Evolutionary conservation across 2,113 vertebrate genomes (phyloP).

Genomic region (Laticauda laticaudata): DNA sequence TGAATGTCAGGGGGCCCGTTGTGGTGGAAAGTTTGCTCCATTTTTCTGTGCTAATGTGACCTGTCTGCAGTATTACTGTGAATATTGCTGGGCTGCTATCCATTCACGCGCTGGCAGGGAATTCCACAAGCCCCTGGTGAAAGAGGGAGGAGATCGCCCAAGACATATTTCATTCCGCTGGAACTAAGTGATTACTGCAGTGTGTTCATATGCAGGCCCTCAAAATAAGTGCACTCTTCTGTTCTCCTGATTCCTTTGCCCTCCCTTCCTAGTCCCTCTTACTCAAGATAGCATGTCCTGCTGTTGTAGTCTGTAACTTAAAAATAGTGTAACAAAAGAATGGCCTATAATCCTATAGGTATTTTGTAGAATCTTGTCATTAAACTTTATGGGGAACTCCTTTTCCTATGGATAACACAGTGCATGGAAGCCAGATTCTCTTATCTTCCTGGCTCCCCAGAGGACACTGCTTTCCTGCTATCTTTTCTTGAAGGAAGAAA

Average conservation of each 20-base stretch:
- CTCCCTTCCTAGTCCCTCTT: slow-evolving; percentile 74
- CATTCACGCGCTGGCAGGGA: slow-evolving; percentile 97
- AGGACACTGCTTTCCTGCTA: slow-evolving; percentile 72
- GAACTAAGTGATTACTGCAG: slow-evolving; percentile 84
- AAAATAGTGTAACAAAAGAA: slow-evolving; percentile 74
- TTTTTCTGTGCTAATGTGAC: slow-evolving; percentile 99
- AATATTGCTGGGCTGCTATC: slow-evolving; percentile 99
- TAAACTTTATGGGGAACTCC: slow-evolving; percentile 74
- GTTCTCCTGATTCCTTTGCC: slow-evolving; percentile 75
- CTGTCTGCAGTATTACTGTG: slow-evolving; percentile 99
- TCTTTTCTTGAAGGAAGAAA: slow-evolving; percentile 77
- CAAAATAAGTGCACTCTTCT: slow-evolving; percentile 97
- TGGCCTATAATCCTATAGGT: slow-evolving; percentile 73
- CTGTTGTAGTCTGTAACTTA: slow-evolving; percentile 77
- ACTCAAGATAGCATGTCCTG: slow-evolving; percentile 76
- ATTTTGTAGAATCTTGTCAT: slow-evolving; percentile 78
- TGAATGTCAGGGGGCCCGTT: slow-evolving; percentile 98
- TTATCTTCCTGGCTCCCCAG: slow-evolving; percentile 67
- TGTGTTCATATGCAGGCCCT: slow-evolving; percentile 79
- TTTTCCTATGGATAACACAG: slow-evolving; percentile 70
- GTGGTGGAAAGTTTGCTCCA: slow-evolving; percentile 97
- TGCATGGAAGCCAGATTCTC: slow-evolving; percentile 70
- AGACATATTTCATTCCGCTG: slow-evolving; percentile 99
- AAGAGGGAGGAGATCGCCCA: slow-evolving; percentile 97
- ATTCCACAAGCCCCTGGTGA: slow-evolving; percentile 99